Base-by-base conservation (phyloP, 2,113 vertebrate genomes). In the Caranx ignobilis region DNA sequence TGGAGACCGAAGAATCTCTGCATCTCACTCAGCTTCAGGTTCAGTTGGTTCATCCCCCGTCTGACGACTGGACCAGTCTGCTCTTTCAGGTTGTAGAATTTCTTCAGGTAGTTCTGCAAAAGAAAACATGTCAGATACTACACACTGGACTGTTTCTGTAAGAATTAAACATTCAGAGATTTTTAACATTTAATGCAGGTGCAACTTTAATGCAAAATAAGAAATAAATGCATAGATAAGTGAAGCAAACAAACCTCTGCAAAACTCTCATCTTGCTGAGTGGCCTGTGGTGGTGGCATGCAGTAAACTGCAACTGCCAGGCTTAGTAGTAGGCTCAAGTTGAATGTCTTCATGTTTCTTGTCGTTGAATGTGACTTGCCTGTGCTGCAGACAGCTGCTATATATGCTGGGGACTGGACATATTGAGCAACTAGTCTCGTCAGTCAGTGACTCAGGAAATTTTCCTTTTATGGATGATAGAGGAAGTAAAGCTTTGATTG, bases 11-110 rank as follows among this genome's bases (percentile, higher is more conserved):
- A 95, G 83, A 97, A 98, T 59, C 67, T 68, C 88, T 97, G 96
- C 96, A 97, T 97, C 90, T 97, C 95, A 72, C 68, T 88, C 62
- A 97, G 89, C 89, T 96, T 97, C 79, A 13, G 16, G 48, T 0
- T 86, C 62, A 87, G 0, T 0, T 56, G 82, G 70, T 52, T 87
- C 57, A 77, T 2, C 19, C 75, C 84, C 6, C 83, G 8, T 61
- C 90, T 63, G 26, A 5, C 0, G 0, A 43, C 0, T 2, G 82
- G 80, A 1, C 81, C 82, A 0, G 0, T 37, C 37, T 92, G 54
- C 16, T 94, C 90, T 5, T 71, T 88, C 1, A 95, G 87, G 85
- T 94, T 89, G 82, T 79, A 95, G 79, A 95, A 94, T 3, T 35
- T 91, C 82, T 88, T 92, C 67, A 95, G 86, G 75, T 95, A 95